phyloP scores from a whole-genome alignment of 2,113 vertebrate genomes.

The Syrrhaptes paradoxus region DNA sequence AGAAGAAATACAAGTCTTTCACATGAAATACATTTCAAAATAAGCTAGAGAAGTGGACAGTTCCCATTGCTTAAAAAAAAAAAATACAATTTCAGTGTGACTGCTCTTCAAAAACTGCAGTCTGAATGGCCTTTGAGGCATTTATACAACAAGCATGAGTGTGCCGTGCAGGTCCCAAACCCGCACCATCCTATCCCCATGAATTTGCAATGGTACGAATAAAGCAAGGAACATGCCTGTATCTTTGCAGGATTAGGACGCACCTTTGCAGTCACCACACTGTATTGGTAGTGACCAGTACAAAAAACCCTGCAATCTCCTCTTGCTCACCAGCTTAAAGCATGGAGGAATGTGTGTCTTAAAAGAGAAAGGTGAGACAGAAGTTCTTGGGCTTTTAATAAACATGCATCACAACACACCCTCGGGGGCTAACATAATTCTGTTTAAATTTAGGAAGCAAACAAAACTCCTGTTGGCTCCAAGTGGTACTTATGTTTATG shows the following conservation, averaged over 20 bases:
- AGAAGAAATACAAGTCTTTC: background rate
- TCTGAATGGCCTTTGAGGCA: background rate
- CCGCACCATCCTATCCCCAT: background rate
- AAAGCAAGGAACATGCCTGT: background rate
- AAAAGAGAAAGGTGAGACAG: background rate
- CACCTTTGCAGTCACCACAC: background rate
- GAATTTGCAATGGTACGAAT: background rate
- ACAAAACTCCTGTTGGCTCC: background rate
- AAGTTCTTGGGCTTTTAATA: background rate
- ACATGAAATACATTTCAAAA: background rate
- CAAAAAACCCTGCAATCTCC: background rate
- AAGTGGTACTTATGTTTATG: background rate
- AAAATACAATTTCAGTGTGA: background rate
- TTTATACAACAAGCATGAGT: background rate
- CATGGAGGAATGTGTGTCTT: background rate
- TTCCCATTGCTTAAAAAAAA: background rate
- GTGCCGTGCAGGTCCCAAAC: background rate
- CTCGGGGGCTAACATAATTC: background rate
- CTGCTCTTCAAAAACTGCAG: background rate
- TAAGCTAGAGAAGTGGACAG: background rate
- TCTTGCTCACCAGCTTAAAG: background rate
- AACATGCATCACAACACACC: background rate
- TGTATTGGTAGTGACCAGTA: background rate
- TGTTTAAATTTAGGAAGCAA: background rate
- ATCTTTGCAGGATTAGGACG: background rate